Conservation (phyloP, 2,888 invertebrate genomes). For the Elmis aenea region DNA sequence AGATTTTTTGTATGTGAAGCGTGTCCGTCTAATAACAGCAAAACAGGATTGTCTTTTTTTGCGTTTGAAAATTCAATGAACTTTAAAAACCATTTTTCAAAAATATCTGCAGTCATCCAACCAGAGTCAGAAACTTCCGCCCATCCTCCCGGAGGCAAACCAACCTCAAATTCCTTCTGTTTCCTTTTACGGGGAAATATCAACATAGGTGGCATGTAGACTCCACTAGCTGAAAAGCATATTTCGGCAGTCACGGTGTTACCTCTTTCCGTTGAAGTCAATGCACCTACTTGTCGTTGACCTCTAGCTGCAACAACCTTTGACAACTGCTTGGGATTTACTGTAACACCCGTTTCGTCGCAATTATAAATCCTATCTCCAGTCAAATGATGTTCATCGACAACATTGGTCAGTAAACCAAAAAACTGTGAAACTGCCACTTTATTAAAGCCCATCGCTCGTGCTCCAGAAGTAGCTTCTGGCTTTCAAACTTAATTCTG, state of each 20-base stretch:
- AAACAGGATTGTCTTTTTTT: conserved; percentile 23
- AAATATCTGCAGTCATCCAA: conserved; percentile 33
- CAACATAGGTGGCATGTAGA: conserved; percentile 15
- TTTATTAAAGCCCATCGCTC: conserved; percentile 5
- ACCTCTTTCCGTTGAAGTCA: conserved; percentile 17
- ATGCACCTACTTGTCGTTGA: conserved; percentile 12
- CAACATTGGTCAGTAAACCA: not conserved
- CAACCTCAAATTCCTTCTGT: conserved; percentile 22
- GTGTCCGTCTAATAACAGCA: conserved; percentile 29
- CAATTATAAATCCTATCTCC: conserved; percentile 22
- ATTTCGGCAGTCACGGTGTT: conserved; percentile 17
- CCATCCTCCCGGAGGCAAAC: conserved; percentile 29
- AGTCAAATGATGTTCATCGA: conserved; percentile 1
- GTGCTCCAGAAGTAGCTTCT: conserved; percentile 9
- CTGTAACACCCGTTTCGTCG: conserved; percentile 27
- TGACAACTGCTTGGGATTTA: conserved; percentile 25
- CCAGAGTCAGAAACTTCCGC: conserved; percentile 29
- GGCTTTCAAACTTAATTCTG: conserved; percentile 6
- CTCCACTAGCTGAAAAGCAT: conserved; percentile 16
- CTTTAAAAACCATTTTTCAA: conserved; percentile 25
- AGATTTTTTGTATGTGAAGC: conserved; percentile 28
- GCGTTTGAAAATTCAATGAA: conserved; percentile 26
- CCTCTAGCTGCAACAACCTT: conserved; percentile 29
- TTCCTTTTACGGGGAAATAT: conserved; percentile 12
- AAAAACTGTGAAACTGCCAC: conserved; percentile 3